A percentile compares a stretch with the other conserved stretches of the same genome.
Conservation (phyloP, 2,888 invertebrate species). For the Amblyjoppa fuscipennis region DNA sequence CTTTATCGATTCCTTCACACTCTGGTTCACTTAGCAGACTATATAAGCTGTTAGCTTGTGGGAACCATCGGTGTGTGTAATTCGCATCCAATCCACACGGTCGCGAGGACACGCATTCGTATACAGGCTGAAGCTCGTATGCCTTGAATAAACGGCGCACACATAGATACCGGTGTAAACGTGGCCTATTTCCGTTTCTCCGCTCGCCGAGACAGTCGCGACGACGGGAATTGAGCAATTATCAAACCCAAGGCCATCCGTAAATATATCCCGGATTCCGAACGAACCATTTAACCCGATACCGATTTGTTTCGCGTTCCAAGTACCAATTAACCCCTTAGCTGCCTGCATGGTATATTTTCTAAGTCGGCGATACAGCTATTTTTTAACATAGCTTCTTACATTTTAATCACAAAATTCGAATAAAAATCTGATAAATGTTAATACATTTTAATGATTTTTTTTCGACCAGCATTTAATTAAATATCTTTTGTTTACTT, state of each 20-base stretch:
- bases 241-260: slow-evolving; percentile 44
- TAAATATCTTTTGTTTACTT: too few species aligned
- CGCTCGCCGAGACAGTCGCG: slow-evolving; percentile 12
- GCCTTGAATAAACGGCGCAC: slow-evolving; percentile 9
- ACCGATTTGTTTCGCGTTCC: not conserved
- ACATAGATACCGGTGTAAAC: slow-evolving; percentile 5
- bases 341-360: too few species aligned
- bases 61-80: slow-evolving; percentile 59
- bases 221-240: slow-evolving; percentile 39
- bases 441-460: too few species aligned
- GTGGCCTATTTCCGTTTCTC: slow-evolving; percentile 13
- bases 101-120: not conserved
- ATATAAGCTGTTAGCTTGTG: slow-evolving; percentile 54
- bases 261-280: slow-evolving; percentile 28
- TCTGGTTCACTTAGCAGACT: slow-evolving; percentile 47
- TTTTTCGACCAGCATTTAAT: too few species aligned
- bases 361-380: too few species aligned
- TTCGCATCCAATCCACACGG: slow-evolving; percentile 48
- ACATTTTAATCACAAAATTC: too few species aligned
- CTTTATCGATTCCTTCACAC: slow-evolving; percentile 66
- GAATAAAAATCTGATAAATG: too few species aligned
- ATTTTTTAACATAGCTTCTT: too few species aligned
- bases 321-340: not conserved
- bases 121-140: not conserved
- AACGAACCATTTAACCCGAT: slow-evolving; percentile 20